Percentiles rank a stretch among this genome's conserved stretches.
Conservation (phyloP, 2,888 invertebrate species). For the Ceramica pisi region DNA sequence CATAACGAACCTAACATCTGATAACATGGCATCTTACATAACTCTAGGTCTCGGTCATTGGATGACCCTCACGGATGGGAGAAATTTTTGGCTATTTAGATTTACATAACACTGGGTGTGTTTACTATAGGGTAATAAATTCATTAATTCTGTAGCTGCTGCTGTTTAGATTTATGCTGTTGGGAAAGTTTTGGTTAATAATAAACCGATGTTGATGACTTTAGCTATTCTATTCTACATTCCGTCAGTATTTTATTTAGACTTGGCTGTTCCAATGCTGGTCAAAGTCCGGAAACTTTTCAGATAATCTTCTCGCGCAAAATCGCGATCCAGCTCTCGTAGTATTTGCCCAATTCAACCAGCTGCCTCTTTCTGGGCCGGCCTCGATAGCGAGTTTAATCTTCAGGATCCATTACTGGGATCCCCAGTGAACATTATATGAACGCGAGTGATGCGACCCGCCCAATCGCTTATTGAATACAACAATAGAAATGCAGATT, state of each 20-base stretch:
- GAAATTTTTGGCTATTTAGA: conserved; percentile 66
- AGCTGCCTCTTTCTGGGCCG: background rate
- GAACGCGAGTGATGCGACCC: too few relatives aligned
- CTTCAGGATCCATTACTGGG: background rate
- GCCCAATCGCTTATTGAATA: background rate
- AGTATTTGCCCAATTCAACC: background rate
- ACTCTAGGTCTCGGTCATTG: conserved; percentile 84
- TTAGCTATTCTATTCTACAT: background rate
- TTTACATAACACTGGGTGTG: conserved; percentile 65
- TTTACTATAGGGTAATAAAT: conserved; percentile 45
- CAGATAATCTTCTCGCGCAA: background rate
- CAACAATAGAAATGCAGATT: background rate
- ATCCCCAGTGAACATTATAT: too few relatives aligned
- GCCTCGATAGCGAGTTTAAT: background rate
- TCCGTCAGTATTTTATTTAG: background rate
- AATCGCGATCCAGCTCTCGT: background rate
- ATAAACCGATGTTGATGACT: background rate
- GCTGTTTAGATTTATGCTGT: conserved; percentile 24
- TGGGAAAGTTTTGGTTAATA: conserved; percentile 37
- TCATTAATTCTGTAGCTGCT: conserved; percentile 36
- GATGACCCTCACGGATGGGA: conserved; percentile 72
- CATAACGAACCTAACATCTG: conserved; percentile 69
- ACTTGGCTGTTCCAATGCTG: background rate
- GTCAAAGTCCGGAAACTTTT: background rate
- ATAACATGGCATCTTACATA: conserved; percentile 69